Conservation (phyloP, 2,797 vertebrate species). For the Syngnathus acus region DNA sequence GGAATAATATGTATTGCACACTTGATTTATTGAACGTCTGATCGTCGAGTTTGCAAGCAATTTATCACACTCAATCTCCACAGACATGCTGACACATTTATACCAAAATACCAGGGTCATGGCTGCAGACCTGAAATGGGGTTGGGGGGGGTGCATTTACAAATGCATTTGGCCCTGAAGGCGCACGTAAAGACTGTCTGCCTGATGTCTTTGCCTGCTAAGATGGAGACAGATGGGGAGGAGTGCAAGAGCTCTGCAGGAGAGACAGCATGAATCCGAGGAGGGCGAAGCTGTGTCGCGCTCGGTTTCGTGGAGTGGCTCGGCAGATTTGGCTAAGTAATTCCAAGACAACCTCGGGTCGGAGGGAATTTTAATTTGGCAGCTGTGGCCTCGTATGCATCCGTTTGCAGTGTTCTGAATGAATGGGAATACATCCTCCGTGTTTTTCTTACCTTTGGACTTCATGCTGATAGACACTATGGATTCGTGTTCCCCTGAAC, state of each 20-base stretch:
- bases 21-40: conserved; percentile 72
- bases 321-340: conserved; percentile 15
- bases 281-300: conserved; percentile 35
- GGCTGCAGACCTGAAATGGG: conserved; percentile 36
- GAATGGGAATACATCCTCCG: conserved; percentile 17
- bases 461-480: conserved; percentile 61
- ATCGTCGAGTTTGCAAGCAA: conserved; percentile 59
- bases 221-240: conserved; percentile 39
- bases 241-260: conserved; percentile 1
- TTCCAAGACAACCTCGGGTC: conserved; percentile 30
- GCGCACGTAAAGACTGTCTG: conserved; percentile 30
- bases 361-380: conserved; percentile 56
- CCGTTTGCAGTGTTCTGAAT: conserved; percentile 2
- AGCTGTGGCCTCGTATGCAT: conserved; percentile 47
- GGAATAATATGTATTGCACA: conserved; percentile 56
- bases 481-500: conserved; percentile 50
- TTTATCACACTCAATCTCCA: conserved; percentile 71
- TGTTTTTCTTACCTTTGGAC: conserved; percentile 70
- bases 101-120: conserved; percentile 66
- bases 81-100: conserved; percentile 56
- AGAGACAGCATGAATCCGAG: conserved; percentile 14
- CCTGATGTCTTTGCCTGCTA: conserved; percentile 28
- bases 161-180: conserved; percentile 60
- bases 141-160: conserved; percentile 34
- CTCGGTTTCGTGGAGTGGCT: conserved; percentile 20